Evolutionary conservation across 1,140 invertebrate species (phyloP), one percentile per base, ranked within the genome.

Genomic region (Steinernema khuongi): DNA sequence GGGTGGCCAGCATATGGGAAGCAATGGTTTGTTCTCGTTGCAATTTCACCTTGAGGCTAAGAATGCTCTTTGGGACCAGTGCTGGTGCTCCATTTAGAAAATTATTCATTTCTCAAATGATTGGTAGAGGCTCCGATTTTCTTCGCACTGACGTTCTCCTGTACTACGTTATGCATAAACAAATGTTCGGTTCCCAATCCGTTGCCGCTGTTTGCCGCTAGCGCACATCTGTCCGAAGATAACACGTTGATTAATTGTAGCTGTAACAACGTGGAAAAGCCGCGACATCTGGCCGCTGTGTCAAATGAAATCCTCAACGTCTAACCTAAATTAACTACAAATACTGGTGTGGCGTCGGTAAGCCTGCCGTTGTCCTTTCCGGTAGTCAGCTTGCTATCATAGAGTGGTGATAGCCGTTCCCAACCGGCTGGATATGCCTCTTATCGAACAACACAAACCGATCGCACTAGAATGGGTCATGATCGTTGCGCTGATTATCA

Each of bases 141-240:
- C n/a, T n/a, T n/a, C n/a, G n/a, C n/a, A n/a, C n/a, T n/a, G n/a
- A n/a, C n/a, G n/a, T n/a, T n/a, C n/a, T n/a, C n/a, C n/a, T n/a
- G n/a, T n/a, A n/a, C n/a, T n/a, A n/a, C n/a, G n/a, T 22, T 60
- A 60, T 60, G 50, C 50, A 60, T 60, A 60, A 60, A 11, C 36
- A n/a, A 7, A 26, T 22, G 11, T n/a, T 14, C 7, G 14, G 50
- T 60, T 11, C 50, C 26, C 26, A n/a, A 14, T 22, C 14, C n/a
- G 36, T 41, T 41, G 36, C 7, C 36, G 36, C n/a, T 41, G 36
- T n/a, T 41, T 41, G 36, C n/a, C 36, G 7, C 36, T n/a, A n/a
- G 7, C 36, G 36, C 36, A 41, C 36, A 41, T 41, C n/a, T 41
- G 36, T 41, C 50, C 50, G 22, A 7, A 60, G 50, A 60, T 60